These are phyloP conservation scores for Tipula helvola DNA, from an alignment of 2,888 invertebrate genomes.

Conservation along the genomic window DNA sequence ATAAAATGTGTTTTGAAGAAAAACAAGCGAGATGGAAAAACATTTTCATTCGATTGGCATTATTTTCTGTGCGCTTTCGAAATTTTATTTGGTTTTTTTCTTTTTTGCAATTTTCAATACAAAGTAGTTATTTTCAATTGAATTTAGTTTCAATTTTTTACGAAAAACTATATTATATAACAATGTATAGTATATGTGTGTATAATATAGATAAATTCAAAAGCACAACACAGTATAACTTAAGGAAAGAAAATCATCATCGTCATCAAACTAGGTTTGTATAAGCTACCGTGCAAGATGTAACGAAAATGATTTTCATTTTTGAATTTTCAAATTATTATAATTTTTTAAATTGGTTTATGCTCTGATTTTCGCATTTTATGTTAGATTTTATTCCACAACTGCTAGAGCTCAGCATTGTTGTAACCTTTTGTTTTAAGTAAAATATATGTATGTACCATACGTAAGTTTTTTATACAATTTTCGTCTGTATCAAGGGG, in stretches of 20 bases:
- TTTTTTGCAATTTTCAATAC: neutral
- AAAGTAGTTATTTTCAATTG: neutral
- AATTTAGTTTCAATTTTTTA: neutral
- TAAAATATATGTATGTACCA: too few relatives aligned
- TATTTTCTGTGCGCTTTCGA: neutral
- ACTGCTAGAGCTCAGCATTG: neutral
- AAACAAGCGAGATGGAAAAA: neutral
- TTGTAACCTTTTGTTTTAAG: neutral
- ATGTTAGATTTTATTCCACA: neutral
- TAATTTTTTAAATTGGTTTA: neutral
- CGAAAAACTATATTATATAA: neutral
- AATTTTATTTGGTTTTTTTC: neutral
- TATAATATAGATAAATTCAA: neutral
- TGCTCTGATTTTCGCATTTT: neutral
- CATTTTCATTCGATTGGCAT: neutral
- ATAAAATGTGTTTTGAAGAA: neutral
- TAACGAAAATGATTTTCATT: neutral
- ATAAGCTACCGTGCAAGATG: neutral
- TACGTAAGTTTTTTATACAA: neutral
- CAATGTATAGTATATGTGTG: too few relatives aligned
- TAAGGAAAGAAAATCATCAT: neutral
- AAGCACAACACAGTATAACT: neutral
- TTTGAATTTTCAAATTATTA: neutral
- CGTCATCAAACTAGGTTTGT: neutral
- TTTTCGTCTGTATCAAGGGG: neutral